Evolutionary conservation across 2,888 invertebrate genomes (phyloP), one percentile per base, ranked within the genome.

Genomic region (Choristoneura rosaceana): DNA sequence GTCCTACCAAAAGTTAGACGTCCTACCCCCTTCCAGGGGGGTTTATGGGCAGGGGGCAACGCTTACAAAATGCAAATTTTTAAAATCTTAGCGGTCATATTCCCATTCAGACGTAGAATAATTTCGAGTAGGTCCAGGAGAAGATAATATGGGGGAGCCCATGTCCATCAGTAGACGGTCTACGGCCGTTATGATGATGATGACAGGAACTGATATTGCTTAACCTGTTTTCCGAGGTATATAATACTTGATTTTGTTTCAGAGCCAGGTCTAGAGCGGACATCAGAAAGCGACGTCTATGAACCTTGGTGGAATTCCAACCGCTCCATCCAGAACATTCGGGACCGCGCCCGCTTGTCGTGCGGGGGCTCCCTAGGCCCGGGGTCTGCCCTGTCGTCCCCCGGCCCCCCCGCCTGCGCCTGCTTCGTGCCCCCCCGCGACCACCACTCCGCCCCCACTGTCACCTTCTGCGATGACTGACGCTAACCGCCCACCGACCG

Each of bases 371-470:
- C 92, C 0, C 65, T 90, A 0, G 91, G 90, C 1, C 91, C 92
- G 0, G 91, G 91, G 0, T 93, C 93, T 0, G 91, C 93, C 0
- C 83, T 92, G 0, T 93, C 93, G 0, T 90, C 92, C 41, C 93
- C 93, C 0, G 93, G 92, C 0, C 91, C 88, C 2, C 92, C 93
- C 2, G 92, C 90, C 9, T 93, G 93, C 82, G 89, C 89, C 69
- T 93, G 93, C 82, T 91, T 93, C 83, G 89, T 90, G 41, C 90
- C 91, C 55, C 91, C 84, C 1, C 76, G 92, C 58, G 92, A 90
- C 81, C 95, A 95, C 77, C 92, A 95, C 81, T 95, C 96, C 0
- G 96, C 95, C 3, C 96, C 96, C 0, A 94, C 90, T n/a, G 95
- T 96, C 43, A 91, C 95, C 17, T 95, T 96, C 85, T 95, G 94